Percentiles rank a stretch among this genome's conserved stretches.
Conservation (phyloP, 2,113 vertebrate species). For the Phaethon lepturus region DNA sequence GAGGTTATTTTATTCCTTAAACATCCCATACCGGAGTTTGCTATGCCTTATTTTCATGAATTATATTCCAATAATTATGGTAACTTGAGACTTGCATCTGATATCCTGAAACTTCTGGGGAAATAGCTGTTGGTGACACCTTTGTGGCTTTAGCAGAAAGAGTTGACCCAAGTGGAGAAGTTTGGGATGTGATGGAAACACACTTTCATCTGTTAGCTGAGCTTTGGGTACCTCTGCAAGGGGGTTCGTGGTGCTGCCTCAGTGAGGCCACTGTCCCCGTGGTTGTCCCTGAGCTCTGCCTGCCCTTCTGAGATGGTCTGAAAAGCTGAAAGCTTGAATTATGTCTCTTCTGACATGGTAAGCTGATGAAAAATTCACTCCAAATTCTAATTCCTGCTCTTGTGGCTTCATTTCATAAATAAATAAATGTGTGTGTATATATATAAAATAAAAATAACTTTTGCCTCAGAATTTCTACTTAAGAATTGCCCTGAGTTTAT, state of each 20-base stretch:
- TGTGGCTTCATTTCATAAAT: neutral
- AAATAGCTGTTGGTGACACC: rapidly evolving
- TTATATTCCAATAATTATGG: neutral
- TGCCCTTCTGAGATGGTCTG: neutral
- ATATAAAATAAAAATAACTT: neutral
- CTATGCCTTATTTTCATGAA: neutral
- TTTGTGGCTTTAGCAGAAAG: neutral
- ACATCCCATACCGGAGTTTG: neutral
- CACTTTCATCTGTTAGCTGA: neutral
- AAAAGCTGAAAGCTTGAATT: neutral
- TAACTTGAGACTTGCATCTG: neutral
- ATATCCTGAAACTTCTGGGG: neutral
- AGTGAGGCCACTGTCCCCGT: neutral
- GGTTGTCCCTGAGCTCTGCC: neutral
- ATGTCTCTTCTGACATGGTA: neutral
- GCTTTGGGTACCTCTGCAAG: neutral
- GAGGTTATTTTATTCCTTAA: neutral
- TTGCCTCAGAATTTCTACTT: neutral
- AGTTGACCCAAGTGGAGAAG: neutral
- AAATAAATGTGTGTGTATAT: neutral
- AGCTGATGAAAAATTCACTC: slow-evolving; percentile 29
- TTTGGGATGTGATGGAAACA: neutral
- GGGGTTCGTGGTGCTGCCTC: neutral
- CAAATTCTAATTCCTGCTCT: neutral
- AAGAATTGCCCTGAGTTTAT: neutral